Evolutionary conservation across 2,888 invertebrate genomes (phyloP), one percentile per base, ranked within the genome.

Genomic region (Operophtera brumata): DNA sequence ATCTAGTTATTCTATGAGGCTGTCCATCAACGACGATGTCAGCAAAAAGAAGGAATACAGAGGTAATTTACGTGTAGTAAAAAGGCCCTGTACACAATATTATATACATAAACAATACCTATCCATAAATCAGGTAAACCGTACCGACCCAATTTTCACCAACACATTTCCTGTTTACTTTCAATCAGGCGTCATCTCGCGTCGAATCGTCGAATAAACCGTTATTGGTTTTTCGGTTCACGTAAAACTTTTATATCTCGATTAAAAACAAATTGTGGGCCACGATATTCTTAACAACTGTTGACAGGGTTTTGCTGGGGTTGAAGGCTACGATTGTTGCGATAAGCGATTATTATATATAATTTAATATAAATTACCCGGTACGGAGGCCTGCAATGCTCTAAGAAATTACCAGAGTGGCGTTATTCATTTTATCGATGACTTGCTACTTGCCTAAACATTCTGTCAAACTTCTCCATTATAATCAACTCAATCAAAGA

Each of bases 211-310:
- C 48, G 47, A 55, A 60, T 59, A 57, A 60, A 57, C 37, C 40
- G 34, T 49, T 59, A 54, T 60, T 57, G 50, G 61, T 56, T 56
- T 56, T 56, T 55, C 50, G 57, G 57, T 56, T 58, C 36, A 36
- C 57, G 61, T 56, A 56, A 61, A 58, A 55, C 34, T 58, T 61
- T 58, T 61, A 55, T 50, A 50, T 36, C 54, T 42, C 53, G 49
- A 54, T 57, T 58, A 58, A 58, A 61, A 45, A 57, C 45, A 56
- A 61, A 61, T 61, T 52, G 41, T 53, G 26, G 45, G 47, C 45
- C 46, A 48, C 51, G 48, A 57, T 57, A 52, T 54, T 57, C 49
- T 50, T 53, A 56, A 56, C 54, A 57, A 52, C 51, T 57, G 54
- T 57, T 34, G 60, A 52, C 54, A 41, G 49, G 35, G n/a, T n/a